Evolutionary conservation across 2,888 invertebrate species (phyloP).

Genomic region (Stenolophus ochropezus): DNA sequence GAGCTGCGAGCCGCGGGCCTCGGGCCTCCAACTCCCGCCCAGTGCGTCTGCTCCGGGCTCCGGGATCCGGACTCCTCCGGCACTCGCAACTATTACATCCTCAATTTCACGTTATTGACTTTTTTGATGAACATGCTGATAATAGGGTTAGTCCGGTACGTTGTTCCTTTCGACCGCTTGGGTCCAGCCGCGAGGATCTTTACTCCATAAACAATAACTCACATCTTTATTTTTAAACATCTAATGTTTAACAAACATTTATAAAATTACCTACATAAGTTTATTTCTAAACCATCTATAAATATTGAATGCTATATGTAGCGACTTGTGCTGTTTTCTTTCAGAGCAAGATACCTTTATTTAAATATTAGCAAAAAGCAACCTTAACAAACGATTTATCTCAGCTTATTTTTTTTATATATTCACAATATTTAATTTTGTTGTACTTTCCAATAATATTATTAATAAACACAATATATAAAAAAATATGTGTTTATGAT

Average conservation of each 20-base stretch:
- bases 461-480: too few species aligned
- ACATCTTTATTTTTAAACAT: neutral
- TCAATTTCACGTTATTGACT: constrained; percentile 55
- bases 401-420: too few species aligned
- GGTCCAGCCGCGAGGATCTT: neutral
- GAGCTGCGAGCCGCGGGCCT: neutral
- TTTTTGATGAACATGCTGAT: constrained; percentile 54
- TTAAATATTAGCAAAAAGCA: too few species aligned
- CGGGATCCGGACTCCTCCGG: neutral
- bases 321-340: too few species aligned
- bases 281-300: too few species aligned
- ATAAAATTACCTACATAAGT: neutral
- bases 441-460: too few species aligned
- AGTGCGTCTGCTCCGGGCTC: constrained; percentile 44
- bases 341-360: too few species aligned
- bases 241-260: neutral
- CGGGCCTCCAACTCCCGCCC: constrained; percentile 45
- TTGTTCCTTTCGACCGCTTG: neutral
- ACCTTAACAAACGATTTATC: too few species aligned
- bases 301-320: too few species aligned
- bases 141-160: constrained; percentile 39
- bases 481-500: too few species aligned
- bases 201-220: neutral
- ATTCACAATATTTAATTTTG: too few species aligned
- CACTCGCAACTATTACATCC: constrained; percentile 47